Conservation (phyloP, 2,888 invertebrate genomes). For the Halictus ligatus region DNA sequence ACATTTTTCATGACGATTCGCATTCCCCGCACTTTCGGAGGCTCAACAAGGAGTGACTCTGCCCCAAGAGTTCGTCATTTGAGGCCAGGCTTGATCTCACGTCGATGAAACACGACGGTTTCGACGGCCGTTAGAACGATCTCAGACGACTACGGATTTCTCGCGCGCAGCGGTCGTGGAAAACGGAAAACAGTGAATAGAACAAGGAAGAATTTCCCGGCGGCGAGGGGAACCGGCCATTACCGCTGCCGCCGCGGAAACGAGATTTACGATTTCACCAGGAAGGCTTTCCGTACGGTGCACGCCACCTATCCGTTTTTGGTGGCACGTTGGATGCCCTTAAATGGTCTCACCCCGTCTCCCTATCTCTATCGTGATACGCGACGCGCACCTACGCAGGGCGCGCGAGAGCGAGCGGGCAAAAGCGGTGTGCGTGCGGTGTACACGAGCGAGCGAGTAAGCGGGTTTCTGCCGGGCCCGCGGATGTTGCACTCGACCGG, state of each 20-base stretch:
- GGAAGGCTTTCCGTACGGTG: constrained; percentile 69
- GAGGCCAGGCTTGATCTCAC: fast-evolving
- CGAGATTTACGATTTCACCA: constrained; percentile 77
- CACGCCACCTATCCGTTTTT: constrained; percentile 65
- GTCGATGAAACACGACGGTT: neutral
- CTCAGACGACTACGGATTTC: neutral
- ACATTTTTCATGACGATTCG: neutral
- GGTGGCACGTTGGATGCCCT: constrained; percentile 59
- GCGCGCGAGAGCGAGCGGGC: constrained; percentile 8
- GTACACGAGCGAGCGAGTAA: neutral
- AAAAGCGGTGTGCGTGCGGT: neutral
- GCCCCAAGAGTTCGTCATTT: neutral
- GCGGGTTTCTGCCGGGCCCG: constrained; percentile 28
- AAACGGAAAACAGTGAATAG: constrained; percentile 22
- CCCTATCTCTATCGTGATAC: constrained; percentile 62
- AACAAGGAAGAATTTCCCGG: constrained; percentile 58
- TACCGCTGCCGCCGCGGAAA: constrained; percentile 42
- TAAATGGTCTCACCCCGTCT: constrained; percentile 60
- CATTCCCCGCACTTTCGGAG: neutral
- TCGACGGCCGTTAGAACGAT: neutral
- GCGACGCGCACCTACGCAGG: constrained; percentile 44
- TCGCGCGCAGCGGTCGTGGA: neutral
- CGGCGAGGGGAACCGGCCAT: constrained; percentile 44
- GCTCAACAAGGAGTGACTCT: neutral
- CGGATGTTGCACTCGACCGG: constrained; percentile 58